These are phyloP conservation scores for Oreochromis niloticus DNA, from an alignment of 2,113 vertebrate species.

Conservation along the genomic window DNA sequence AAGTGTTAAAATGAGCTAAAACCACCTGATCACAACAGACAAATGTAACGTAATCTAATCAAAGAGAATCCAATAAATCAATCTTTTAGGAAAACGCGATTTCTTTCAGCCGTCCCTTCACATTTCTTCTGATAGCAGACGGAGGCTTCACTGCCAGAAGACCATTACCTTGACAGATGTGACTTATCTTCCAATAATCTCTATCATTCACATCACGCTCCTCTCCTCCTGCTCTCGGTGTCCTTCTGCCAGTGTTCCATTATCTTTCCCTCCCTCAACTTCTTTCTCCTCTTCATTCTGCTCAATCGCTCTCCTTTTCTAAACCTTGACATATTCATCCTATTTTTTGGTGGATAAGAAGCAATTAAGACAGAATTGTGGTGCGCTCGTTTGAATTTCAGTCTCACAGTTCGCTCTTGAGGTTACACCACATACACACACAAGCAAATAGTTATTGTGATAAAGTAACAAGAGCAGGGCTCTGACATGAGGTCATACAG, in stretches of 20 bases:
- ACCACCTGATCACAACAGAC: neutral
- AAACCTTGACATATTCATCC: neutral
- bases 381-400: slow-evolving; percentile 15
- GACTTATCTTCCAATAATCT: slow-evolving; percentile 50
- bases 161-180: slow-evolving; percentile 42
- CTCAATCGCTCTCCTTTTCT: neutral
- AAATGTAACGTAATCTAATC: neutral
- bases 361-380: slow-evolving; percentile 13
- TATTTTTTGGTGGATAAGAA: neutral
- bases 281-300: slow-evolving; percentile 1
- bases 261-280: slow-evolving; percentile 7
- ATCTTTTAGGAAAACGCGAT: neutral
- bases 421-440: neutral
- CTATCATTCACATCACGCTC: slow-evolving; percentile 34
- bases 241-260: slow-evolving; percentile 11
- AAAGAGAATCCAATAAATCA: neutral
- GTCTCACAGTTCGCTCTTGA: neutral
- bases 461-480: neutral
- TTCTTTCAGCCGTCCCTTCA: neutral
- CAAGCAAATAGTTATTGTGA: slow-evolving; percentile 4
- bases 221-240: slow-evolving; percentile 19
- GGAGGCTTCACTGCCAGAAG: slow-evolving; percentile 36
- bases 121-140: neutral
- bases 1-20: neutral
- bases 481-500: slow-evolving; percentile 6